Percentiles rank a stretch among this genome's conserved stretches.
phyloP scores from a whole-genome alignment of 2,797 vertebrate species.

The Gastrophryne carolinensis region DNA sequence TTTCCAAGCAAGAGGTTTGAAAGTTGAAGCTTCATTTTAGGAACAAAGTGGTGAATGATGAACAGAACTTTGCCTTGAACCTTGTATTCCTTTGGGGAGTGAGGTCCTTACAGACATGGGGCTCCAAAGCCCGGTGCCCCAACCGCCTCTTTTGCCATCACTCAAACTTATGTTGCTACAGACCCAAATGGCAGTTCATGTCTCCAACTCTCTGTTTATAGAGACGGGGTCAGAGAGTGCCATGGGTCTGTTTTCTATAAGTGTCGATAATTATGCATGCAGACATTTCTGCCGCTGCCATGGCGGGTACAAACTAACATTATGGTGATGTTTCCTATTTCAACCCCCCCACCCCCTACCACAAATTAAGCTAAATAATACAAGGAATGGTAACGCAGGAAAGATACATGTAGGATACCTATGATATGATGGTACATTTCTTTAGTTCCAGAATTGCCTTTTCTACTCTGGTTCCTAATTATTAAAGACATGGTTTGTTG shows the following conservation, averaged over 20 bases:
- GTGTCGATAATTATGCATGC: slow-evolving; percentile 58
- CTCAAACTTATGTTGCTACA: slow-evolving; percentile 63
- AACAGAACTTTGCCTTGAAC: slow-evolving; percentile 66
- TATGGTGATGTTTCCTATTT: slow-evolving; percentile 55
- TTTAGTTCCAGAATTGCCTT: background rate
- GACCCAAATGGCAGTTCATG: slow-evolving; percentile 60
- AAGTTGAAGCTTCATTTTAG: slow-evolving; percentile 60
- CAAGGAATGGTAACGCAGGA: too few relatives aligned
- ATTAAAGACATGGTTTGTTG: background rate
- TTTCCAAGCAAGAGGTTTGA: slow-evolving; percentile 62
- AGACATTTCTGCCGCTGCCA: slow-evolving; percentile 45
- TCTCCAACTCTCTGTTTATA: slow-evolving; percentile 61
- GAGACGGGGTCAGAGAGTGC: slow-evolving; percentile 58
- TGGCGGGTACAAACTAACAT: slow-evolving; percentile 38
- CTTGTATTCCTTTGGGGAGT: slow-evolving; percentile 52
- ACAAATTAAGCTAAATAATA: too few relatives aligned
- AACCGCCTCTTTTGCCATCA: slow-evolving; percentile 66
- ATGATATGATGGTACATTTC: background rate
- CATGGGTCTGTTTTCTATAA: slow-evolving; percentile 61
- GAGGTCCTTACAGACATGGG: slow-evolving; percentile 58
- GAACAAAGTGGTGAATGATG: slow-evolving; percentile 67
- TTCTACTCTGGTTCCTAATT: background rate
- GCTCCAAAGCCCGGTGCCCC: slow-evolving; percentile 56
- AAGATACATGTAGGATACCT: background rate
- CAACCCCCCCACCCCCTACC: too few relatives aligned